Conservation (phyloP, 2,113 vertebrate genomes). For the Ranitomeya variabilis region DNA sequence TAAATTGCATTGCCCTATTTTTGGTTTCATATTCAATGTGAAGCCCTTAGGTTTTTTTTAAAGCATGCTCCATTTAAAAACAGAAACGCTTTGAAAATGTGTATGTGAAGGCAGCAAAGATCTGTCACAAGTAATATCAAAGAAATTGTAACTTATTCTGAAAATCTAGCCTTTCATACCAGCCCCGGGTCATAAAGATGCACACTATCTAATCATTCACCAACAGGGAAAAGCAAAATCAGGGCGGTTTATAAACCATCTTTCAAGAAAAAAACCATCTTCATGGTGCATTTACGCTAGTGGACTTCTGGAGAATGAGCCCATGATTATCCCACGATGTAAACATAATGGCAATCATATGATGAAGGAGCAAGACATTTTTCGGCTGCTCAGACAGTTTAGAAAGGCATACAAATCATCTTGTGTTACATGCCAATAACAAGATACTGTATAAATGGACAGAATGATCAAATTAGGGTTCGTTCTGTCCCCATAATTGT, state of each 20-base stretch:
- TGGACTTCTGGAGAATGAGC: too few species aligned
- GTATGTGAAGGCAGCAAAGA: conserved; percentile 18
- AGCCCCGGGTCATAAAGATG: background rate
- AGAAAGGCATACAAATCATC: too few species aligned
- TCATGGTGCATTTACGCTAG: too few species aligned
- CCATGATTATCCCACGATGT: too few species aligned
- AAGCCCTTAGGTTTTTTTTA: conserved; percentile 25
- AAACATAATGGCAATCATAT: too few species aligned
- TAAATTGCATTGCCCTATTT: conserved; percentile 31
- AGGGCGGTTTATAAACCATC: background rate
- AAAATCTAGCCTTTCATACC: background rate
- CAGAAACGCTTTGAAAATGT: conserved; percentile 23
- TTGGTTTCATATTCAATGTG: background rate
- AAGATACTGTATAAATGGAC: too few species aligned
- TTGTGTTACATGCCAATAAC: too few species aligned
- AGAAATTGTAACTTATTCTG: background rate
- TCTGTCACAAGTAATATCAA: conserved; percentile 12
- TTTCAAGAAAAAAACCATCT: background rate
- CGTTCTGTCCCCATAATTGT: too few species aligned
- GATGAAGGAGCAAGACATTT: too few species aligned
- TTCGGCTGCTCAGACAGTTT: too few species aligned
- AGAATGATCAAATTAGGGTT: too few species aligned
- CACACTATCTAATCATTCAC: background rate
- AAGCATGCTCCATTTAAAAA: conserved; percentile 5
- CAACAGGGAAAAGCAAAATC: background rate